Percentiles rank a stretch among this genome's conserved stretches.
phyloP scores from a whole-genome alignment of 2,113 vertebrate genomes.

The Elgaria multicarinata region DNA sequence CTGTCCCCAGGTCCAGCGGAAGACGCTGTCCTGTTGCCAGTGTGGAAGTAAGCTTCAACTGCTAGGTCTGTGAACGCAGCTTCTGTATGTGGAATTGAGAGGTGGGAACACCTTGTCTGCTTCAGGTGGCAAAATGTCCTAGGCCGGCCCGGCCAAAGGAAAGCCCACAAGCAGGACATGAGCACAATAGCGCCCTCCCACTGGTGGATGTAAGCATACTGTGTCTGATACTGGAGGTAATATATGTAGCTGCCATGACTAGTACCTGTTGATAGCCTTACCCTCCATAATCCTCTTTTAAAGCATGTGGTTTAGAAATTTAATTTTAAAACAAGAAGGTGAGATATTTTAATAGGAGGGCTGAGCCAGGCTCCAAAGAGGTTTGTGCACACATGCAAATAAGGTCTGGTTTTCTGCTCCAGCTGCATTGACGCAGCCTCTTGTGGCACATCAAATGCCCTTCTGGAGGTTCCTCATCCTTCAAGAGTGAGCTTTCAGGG shows the following conservation, averaged over 20 bases:
- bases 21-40: background rate
- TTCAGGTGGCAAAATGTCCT: background rate
- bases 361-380: background rate
- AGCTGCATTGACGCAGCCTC: background rate
- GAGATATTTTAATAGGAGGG: background rate
- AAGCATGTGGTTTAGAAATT: background rate
- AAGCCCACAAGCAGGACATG: background rate
- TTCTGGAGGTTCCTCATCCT: background rate
- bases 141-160: background rate
- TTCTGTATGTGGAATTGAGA: too few species aligned
- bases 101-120: too few species aligned
- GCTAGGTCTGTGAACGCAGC: too few species aligned
- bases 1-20: background rate
- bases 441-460: background rate
- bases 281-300: background rate
- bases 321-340: background rate
- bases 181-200: background rate
- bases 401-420: background rate
- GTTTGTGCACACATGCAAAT: background rate
- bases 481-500: background rate
- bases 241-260: background rate
- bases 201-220: background rate
- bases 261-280: background rate
- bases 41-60: background rate
- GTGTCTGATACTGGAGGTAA: background rate